Evolutionary conservation across 1,140 invertebrate species (phyloP).

Genomic region (Delia radicum): DNA sequence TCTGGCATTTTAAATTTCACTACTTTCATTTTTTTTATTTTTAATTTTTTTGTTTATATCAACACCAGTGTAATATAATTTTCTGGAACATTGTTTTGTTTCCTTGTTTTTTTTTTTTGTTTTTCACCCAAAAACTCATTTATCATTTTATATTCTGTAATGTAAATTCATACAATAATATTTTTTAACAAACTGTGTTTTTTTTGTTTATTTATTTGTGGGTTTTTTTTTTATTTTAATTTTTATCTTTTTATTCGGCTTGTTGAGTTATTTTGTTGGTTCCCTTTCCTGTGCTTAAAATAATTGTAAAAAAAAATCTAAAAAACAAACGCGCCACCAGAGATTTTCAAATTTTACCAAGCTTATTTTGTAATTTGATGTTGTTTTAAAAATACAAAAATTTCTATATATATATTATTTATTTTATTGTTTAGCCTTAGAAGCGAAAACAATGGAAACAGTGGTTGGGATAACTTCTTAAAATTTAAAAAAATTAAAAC

Average conservation of each 20-base stretch:
- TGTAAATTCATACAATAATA: neutral
- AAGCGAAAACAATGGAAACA: neutral
- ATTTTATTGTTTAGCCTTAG: conserved; percentile 10
- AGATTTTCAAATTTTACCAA: conserved; percentile 13
- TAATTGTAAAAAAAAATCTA: neutral
- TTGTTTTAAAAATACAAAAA: no score
- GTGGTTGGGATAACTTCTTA: conserved; percentile 8
- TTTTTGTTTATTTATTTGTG: neutral
- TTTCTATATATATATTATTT: neutral
- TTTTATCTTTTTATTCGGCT: neutral
- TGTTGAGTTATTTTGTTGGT: neutral
- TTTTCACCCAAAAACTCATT: no score
- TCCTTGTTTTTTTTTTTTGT: no score
- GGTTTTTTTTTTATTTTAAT: neutral
- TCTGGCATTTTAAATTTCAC: no score
- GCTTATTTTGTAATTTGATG: conserved; percentile 15
- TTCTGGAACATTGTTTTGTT: neutral
- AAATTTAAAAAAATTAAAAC: no score
- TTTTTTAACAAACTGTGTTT: neutral
- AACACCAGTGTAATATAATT: neutral
- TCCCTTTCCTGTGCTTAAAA: conserved; percentile 18
- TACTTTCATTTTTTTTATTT: no score
- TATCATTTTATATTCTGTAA: no score
- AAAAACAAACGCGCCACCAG: neutral
- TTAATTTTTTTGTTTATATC: no score